Conservation (phyloP, 2,888 invertebrate genomes). For the Hypercompe scribonia region DNA sequence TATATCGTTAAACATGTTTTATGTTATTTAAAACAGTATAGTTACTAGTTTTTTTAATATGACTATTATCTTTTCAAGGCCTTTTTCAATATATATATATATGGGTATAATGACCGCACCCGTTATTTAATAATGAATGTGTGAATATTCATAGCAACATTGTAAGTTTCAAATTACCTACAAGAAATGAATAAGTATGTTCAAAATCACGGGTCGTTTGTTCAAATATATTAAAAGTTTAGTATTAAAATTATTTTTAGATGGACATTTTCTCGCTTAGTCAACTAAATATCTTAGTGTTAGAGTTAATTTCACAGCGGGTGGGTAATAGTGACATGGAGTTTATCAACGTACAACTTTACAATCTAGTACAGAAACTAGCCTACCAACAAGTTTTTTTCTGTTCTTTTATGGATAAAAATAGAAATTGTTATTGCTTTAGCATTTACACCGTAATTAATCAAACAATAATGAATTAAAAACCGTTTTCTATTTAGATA, state of each 20-base stretch:
- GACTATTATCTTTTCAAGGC: neutral
- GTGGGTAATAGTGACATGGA: neutral
- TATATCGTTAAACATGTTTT: neutral
- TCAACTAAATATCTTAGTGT: neutral
- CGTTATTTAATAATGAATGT: neutral
- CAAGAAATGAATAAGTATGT: neutral
- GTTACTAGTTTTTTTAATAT: neutral
- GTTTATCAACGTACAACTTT: slow-evolving; percentile 5
- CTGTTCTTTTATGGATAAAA: neutral
- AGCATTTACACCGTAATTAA: neutral
- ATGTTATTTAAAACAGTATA: neutral
- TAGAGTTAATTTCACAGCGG: slow-evolving; percentile 1
- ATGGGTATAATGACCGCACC: too few species aligned
- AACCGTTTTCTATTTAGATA: neutral
- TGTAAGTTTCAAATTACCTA: neutral
- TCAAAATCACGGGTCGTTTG: neutral
- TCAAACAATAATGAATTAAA: neutral
- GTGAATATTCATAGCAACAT: neutral
- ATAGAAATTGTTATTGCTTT: neutral
- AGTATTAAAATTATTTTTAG: neutral
- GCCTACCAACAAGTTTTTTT: neutral
- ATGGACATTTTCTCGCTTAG: neutral
- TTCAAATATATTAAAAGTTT: neutral
- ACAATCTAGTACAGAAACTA: neutral
- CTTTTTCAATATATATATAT: neutral